Base-by-base conservation (phyloP, 2,888 invertebrate genomes). In the Tiliacea citrago region DNA sequence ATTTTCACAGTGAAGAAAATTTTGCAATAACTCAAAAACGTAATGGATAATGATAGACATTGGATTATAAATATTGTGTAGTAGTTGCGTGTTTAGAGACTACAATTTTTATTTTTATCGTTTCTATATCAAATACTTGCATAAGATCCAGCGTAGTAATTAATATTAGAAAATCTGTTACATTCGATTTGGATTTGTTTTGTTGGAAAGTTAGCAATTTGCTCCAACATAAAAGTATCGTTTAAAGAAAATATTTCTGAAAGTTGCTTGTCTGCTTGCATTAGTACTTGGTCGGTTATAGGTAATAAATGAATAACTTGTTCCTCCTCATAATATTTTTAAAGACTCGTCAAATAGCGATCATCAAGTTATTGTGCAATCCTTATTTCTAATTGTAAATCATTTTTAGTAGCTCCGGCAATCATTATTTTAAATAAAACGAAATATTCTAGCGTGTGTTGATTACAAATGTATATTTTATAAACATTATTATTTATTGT, bases 401-500 rank as follows among this genome's bases (percentile, higher is more conserved):
- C 0, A n/a, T 49, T 51, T 71, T 66, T 53, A 29, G 45, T 58
- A 47, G 35, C 47, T 62, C 53, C 39, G 51, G 12, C 53, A 69
- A n/a, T 67, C 10, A 67, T 62, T 58, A 63, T 75, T 76, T 76
- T 10, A 51, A 67, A 84, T 72, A 69, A 68, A 69, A 67, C 39
- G 42, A 53, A 84, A 60, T 61, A 49, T 65, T 70, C 35, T 61
- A 60, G n/a, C 68, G 42, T 58, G 21, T 21, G 45, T 75, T 71
- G 68, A 60, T 82, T 81, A 70, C 57, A 70, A 53, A 71, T 66
- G 29, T 63, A 69, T 65, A 72, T 63, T 68, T 72, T 74, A 76
- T 49, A 24, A 58, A 61, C 66, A 83, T 71, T 75, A 65, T 68
- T 70, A 75, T 73, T 75, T 71, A 72, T 21, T 75, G 51, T 60